phyloP scores from a whole-genome alignment of 2,113 vertebrate species.

The human (Homo sapiens) region GRCh38 chr1:243791501-243792000 shows the following conservation, averaged over 20 bases:
- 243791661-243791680: neutral
- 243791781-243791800: slow-evolving; percentile 43
- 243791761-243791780: slow-evolving; percentile 34
- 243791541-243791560: neutral
- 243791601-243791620: neutral
- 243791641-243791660: neutral
- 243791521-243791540: neutral
- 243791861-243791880: slow-evolving; percentile 52
- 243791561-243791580: neutral
- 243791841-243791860: slow-evolving; percentile 53
- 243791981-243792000: slow-evolving; percentile 45
- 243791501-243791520: neutral
- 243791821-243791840: slow-evolving; percentile 68
- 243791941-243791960: slow-evolving; percentile 47
- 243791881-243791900: slow-evolving; percentile 51
- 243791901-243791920: slow-evolving; percentile 54
- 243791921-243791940: neutral
- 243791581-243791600: neutral
- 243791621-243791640: neutral
- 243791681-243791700: neutral
- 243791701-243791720: neutral
- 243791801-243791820: slow-evolving; percentile 38
- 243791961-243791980: slow-evolving; percentile 47
- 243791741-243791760: slow-evolving; percentile 44
- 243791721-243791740: neutral